Evolutionary conservation across 92 coral and sea anemone species (phyloP).

Genomic region (Phenganax marumi): DNA sequence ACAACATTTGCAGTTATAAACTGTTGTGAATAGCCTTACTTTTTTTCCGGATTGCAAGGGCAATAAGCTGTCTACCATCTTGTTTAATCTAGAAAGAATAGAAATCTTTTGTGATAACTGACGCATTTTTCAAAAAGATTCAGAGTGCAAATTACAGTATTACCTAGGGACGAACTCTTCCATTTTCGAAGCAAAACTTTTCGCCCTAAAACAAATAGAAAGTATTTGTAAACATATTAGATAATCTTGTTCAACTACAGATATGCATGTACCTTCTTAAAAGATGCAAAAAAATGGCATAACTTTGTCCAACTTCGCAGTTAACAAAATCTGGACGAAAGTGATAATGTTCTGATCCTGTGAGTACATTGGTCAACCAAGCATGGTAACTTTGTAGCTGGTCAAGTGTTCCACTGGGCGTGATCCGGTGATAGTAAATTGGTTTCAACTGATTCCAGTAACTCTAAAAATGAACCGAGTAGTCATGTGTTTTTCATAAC

Average conservation of each 20-base stretch:
- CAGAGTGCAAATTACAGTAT: neutral
- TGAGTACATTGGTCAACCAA: conserved; percentile 5
- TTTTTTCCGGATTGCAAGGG: conserved; percentile 3
- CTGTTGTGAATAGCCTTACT: neutral
- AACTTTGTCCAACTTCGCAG: conserved; percentile 19
- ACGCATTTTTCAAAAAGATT: neutral
- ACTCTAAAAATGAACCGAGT: neutral
- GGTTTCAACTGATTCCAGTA: conserved; percentile 33
- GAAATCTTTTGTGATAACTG: neutral
- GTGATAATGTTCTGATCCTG: neutral
- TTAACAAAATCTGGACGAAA: neutral
- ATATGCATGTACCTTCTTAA: conserved; percentile 4
- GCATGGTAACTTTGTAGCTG: conserved; percentile 3
- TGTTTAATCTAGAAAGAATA: neutral
- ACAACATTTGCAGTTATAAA: neutral
- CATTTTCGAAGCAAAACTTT: no score
- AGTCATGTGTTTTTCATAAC: neutral
- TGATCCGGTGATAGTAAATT: neutral
- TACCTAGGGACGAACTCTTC: no score
- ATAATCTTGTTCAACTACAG: neutral
- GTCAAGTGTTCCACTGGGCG: conserved; percentile 10
- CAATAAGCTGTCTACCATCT: neutral
- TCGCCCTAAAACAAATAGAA: no score
- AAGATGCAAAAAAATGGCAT: conserved; percentile 24
- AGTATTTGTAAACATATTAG: no score